Conservation (phyloP, 2,113 vertebrate genomes). For the Chamaea fasciata region DNA sequence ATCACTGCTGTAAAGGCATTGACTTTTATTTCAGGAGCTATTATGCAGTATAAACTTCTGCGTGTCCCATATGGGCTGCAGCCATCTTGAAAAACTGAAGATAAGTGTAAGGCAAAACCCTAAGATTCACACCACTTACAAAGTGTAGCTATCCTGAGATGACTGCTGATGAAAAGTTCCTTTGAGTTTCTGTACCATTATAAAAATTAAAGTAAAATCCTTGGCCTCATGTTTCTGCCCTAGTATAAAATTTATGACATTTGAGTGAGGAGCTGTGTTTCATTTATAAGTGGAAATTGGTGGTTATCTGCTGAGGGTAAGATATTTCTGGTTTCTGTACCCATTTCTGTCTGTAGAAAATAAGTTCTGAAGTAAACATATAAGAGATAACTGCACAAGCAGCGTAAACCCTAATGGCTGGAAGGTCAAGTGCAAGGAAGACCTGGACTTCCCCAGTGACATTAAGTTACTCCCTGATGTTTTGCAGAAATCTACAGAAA, state of each 20-base stretch:
- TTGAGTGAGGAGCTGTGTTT: neutral
- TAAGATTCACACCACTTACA: neutral
- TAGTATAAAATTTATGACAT: neutral
- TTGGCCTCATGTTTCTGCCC: neutral
- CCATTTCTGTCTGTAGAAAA: neutral
- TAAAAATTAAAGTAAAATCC: neutral
- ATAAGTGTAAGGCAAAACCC: neutral
- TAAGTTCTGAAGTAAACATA: neutral
- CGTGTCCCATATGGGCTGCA: neutral
- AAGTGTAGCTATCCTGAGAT: neutral
- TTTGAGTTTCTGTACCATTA: neutral
- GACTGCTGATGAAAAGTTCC: neutral
- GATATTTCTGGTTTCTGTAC: neutral
- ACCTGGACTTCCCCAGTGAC: neutral
- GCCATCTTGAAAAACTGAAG: neutral
- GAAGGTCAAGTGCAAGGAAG: neutral
- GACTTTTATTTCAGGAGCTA: neutral
- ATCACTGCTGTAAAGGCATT: neutral
- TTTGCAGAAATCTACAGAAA: neutral
- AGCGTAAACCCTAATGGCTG: neutral
- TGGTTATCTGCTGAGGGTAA: neutral
- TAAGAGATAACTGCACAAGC: neutral
- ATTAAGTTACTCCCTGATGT: neutral
- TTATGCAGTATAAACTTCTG: neutral
- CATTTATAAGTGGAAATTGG: neutral